Conservation (phyloP, 64 coral and sea anemone species). For the Porites lutea region DNA sequence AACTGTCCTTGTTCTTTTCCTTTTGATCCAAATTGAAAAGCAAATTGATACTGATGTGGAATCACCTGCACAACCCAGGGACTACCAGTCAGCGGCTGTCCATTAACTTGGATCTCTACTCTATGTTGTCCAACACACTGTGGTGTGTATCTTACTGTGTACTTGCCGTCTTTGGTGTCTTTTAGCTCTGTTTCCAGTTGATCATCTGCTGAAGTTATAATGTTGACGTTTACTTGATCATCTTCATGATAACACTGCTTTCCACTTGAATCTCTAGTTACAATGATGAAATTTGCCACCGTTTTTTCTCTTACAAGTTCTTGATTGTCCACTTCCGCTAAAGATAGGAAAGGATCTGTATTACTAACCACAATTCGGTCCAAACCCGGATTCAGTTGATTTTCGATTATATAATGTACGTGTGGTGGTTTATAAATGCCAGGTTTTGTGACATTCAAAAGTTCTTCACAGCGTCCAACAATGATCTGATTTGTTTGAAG, state of each 20-base stretch:
- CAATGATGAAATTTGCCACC: background rate
- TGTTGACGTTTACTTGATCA: background rate
- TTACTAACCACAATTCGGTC: background rate
- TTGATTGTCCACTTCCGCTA: too few relatives aligned
- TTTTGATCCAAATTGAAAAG: background rate
- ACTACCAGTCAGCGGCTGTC: slow-evolving; percentile 4
- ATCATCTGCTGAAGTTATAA: background rate
- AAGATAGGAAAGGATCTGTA: too few relatives aligned
- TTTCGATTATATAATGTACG: background rate
- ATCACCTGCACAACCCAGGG: background rate
- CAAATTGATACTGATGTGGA: too few relatives aligned
- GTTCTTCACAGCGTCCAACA: background rate
- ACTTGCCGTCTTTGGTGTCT: too few relatives aligned
- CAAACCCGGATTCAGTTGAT: background rate
- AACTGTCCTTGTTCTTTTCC: background rate
- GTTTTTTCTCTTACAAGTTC: background rate
- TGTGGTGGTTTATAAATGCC: background rate
- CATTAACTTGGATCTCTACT: background rate
- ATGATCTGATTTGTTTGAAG: background rate
- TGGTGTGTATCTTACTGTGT: too few relatives aligned
- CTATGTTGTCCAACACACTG: too few relatives aligned
- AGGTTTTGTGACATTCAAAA: background rate
- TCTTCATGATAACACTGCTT: background rate
- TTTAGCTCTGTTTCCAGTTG: too few relatives aligned
- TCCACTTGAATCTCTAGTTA: slow-evolving; percentile 18